Evolutionary conservation across 2,888 invertebrate genomes (phyloP).

Genomic region (Limnephilus auricula): DNA sequence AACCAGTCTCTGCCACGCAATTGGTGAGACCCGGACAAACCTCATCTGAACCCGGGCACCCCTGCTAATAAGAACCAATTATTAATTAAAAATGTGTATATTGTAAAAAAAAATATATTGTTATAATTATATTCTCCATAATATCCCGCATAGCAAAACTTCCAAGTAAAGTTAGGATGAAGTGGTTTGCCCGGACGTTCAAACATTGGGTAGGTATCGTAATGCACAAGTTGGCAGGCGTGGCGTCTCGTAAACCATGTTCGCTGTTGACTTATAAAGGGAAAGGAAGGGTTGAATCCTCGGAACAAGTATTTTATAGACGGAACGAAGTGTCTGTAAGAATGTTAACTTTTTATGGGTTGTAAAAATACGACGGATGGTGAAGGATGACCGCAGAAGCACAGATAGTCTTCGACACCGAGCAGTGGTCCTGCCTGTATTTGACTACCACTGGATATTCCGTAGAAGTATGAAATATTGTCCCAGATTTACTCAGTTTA

Average conservation of each 20-base stretch:
- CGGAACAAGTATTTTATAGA: neutral
- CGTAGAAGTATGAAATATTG: too few relatives aligned
- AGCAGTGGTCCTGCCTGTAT: neutral
- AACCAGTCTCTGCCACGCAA: too few relatives aligned
- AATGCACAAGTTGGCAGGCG: neutral
- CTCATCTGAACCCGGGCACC: too few relatives aligned
- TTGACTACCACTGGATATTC: neutral
- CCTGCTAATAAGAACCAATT: too few relatives aligned
- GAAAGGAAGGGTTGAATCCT: neutral
- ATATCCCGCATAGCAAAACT: neutral
- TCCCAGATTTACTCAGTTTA: too few relatives aligned
- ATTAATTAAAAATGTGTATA: too few relatives aligned
- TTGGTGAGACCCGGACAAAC: too few relatives aligned
- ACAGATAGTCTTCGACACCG: neutral
- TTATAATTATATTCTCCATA: too few relatives aligned
- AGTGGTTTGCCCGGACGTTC: neutral
- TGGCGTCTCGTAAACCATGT: neutral
- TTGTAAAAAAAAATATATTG: too few relatives aligned
- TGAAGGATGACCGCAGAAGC: neutral
- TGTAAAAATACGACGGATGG: neutral
- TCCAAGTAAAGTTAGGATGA: neutral
- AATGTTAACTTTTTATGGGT: neutral
- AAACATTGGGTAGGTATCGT: neutral
- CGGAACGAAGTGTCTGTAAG: neutral
- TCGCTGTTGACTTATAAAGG: neutral